Percentiles rank a stretch among this genome's conserved stretches.
These are phyloP conservation scores for Urechis unicinctus DNA, from an alignment of 2,888 invertebrate species.

Conservation along the genomic window DNA sequence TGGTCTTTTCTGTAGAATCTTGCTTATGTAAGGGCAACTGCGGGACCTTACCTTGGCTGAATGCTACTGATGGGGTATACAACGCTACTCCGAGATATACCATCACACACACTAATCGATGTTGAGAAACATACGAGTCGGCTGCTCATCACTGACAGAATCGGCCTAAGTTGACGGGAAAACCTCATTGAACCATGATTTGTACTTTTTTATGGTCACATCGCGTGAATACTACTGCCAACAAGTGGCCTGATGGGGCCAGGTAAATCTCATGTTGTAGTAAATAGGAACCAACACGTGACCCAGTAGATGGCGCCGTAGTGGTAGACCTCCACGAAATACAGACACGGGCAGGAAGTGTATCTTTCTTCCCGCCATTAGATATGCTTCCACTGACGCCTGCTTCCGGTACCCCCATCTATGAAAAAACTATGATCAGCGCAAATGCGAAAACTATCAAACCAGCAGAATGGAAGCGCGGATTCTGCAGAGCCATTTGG, in stretches of 20 bases:
- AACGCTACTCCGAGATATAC: constrained; percentile 40
- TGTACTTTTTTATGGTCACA: too few relatives aligned
- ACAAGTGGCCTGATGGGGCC: constrained; percentile 20
- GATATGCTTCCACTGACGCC: constrained; percentile 33
- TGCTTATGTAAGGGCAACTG: neutral
- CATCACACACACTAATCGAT: constrained; percentile 12
- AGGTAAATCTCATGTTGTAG: constrained; percentile 18
- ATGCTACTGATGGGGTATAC: constrained; percentile 39
- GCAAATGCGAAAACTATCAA: constrained; percentile 38
- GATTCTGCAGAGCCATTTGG: too few relatives aligned
- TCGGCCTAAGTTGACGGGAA: too few relatives aligned
- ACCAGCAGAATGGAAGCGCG: too few relatives aligned
- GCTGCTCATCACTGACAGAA: too few relatives aligned
- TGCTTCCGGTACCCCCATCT: constrained; percentile 35
- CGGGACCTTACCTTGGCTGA: constrained; percentile 30
- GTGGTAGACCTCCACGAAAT: constrained; percentile 43
- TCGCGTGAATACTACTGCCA: too few relatives aligned
- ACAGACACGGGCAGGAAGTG: constrained; percentile 36
- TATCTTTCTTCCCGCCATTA: constrained; percentile 42
- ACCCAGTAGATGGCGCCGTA: constrained; percentile 43
- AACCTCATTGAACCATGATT: too few relatives aligned
- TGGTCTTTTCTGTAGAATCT: too few relatives aligned
- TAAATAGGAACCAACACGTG: constrained; percentile 19
- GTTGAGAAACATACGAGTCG: too few relatives aligned
- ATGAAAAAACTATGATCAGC: constrained; percentile 36